phyloP scores from a whole-genome alignment of 2,797 vertebrate species.

The Garrulus glandarius region DNA sequence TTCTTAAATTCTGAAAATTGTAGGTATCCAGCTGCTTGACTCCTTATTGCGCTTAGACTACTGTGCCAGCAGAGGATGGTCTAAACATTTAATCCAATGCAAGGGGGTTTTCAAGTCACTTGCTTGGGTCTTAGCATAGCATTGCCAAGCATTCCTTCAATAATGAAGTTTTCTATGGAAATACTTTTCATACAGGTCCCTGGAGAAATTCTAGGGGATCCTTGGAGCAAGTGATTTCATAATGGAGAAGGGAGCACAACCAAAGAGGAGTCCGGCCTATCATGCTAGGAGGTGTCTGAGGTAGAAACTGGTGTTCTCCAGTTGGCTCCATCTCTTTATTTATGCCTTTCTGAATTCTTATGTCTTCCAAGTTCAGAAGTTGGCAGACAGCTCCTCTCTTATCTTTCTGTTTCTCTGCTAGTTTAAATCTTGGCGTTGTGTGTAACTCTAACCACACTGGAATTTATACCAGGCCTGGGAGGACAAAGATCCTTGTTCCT shows the following conservation, averaged over 20 bases:
- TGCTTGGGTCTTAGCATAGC: background rate
- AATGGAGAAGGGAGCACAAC: background rate
- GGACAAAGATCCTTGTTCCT: background rate
- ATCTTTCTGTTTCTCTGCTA: background rate
- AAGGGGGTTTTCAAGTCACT: background rate
- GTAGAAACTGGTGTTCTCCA: background rate
- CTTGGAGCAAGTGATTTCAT: background rate
- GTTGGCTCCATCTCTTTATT: background rate
- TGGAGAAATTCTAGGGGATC: background rate
- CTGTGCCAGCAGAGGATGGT: background rate
- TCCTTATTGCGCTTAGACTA: accelerated
- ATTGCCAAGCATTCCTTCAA: background rate
- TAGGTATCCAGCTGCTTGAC: background rate
- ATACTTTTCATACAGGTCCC: background rate
- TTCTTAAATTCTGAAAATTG: background rate
- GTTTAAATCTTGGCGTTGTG: accelerated
- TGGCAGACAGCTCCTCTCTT: background rate
- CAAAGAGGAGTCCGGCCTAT: background rate
- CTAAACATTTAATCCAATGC: background rate
- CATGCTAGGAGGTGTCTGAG: background rate
- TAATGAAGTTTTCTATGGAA: background rate
- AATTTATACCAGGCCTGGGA: background rate
- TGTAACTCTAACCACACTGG: background rate
- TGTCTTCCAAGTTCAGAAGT: background rate
- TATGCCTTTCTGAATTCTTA: background rate